phyloP scores from a whole-genome alignment of 2,888 invertebrate species.

The Argyresthia albistria region DNA sequence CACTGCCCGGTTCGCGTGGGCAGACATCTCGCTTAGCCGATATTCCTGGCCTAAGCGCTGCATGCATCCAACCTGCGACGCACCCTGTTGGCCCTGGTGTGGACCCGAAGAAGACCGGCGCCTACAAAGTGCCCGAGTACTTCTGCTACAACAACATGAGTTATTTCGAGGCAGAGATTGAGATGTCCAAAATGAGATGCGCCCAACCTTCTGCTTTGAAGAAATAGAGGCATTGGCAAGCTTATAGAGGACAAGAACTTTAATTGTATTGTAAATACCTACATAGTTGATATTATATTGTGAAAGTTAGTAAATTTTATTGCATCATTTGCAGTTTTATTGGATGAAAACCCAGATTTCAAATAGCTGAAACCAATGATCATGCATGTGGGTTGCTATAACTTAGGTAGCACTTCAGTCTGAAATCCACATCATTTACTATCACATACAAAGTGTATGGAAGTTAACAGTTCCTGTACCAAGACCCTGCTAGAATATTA shows the following conservation, averaged over 20 bases:
- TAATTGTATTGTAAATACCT: too few relatives aligned
- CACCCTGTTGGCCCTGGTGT: conserved; percentile 82
- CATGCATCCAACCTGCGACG: conserved; percentile 64
- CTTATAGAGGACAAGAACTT: background rate
- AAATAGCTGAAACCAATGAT: too few relatives aligned
- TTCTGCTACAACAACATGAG: conserved; percentile 84
- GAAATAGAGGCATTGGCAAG: background rate
- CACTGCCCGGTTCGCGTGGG: background rate
- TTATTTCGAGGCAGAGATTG: conserved; percentile 88
- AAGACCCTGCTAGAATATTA: too few relatives aligned
- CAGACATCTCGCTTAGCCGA: conserved; percentile 26
- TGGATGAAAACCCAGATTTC: too few relatives aligned
- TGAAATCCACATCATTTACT: too few relatives aligned
- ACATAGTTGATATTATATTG: too few relatives aligned
- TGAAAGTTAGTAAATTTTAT: too few relatives aligned
- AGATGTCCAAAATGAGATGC: conserved; percentile 84
- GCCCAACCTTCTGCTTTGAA: conserved; percentile 78
- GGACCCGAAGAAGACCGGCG: conserved; percentile 73
- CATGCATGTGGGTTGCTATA: too few relatives aligned
- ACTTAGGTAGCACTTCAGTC: too few relatives aligned
- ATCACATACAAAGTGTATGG: too few relatives aligned
- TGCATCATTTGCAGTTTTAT: too few relatives aligned
- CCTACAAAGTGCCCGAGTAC: conserved; percentile 92
- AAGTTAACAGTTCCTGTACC: too few relatives aligned
- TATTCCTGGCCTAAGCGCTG: conserved; percentile 77